Conservation (phyloP, 2,797 vertebrate genomes). For the Pelobates cultripes region DNA sequence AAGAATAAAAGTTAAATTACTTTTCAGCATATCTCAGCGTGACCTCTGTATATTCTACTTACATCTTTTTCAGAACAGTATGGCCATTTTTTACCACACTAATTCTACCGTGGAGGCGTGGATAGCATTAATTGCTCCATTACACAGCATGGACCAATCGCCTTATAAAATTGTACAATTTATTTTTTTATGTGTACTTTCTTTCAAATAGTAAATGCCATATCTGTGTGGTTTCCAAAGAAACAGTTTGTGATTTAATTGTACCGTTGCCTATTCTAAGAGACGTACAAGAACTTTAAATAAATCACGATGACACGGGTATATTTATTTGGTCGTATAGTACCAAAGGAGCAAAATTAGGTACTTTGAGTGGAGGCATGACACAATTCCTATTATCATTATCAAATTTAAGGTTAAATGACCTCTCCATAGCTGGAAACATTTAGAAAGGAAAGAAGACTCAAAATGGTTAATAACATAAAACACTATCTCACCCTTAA, state of each 20-base stretch:
- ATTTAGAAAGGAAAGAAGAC: too few species aligned
- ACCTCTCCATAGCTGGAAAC: too few species aligned
- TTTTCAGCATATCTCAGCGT: not conserved
- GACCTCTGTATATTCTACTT: not conserved
- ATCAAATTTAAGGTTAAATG: too few species aligned
- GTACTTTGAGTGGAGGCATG: not conserved
- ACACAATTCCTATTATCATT: too few species aligned
- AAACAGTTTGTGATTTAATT: slow-evolving; percentile 38
- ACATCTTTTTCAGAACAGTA: not conserved
- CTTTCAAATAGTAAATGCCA: slow-evolving; percentile 22
- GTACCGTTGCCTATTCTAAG: slow-evolving; percentile 8
- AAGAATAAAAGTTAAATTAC: too few species aligned
- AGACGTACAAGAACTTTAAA: slow-evolving; percentile 23
- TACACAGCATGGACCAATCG: slow-evolving; percentile 1
- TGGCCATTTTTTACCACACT: not conserved
- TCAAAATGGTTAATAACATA: too few species aligned
- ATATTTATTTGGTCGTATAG: not conserved
- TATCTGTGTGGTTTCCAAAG: slow-evolving; percentile 43
- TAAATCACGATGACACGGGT: not conserved
- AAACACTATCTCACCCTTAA: too few species aligned
- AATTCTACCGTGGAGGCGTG: not conserved
- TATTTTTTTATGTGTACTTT: slow-evolving; percentile 6
- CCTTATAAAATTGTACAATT: not conserved
- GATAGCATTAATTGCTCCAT: not conserved
- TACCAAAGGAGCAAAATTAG: not conserved